These are phyloP conservation scores for Drosophila kepulauana DNA, from an alignment of 1,140 invertebrate genomes.

Conservation along the genomic window DNA sequence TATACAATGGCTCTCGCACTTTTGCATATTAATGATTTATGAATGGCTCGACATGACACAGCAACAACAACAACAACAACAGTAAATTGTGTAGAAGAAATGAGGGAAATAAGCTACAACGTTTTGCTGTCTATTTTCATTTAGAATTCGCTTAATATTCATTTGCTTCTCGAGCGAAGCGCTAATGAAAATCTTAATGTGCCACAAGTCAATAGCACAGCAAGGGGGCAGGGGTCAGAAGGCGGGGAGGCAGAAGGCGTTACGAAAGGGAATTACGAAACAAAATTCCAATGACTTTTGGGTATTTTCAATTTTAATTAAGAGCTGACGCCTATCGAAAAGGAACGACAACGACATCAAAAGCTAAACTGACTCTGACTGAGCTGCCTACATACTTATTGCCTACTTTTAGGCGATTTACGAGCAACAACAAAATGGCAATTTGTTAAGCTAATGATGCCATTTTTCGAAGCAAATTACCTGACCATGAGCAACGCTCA, in stretches of 20 bases:
- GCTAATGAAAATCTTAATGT: conserved; percentile 72
- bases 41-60: conserved; percentile 52
- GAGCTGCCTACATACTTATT: conserved; percentile 19
- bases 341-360: background rate
- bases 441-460: conserved; percentile 80
- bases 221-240: background rate
- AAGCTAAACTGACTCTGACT: background rate
- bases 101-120: conserved; percentile 20
- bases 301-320: conserved; percentile 78
- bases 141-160: conserved; percentile 73
- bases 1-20: conserved; percentile 25
- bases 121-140: conserved; percentile 72
- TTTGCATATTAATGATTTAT: conserved; percentile 80
- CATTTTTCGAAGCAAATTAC: conserved; percentile 78
- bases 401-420: conserved; percentile 68
- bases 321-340: conserved; percentile 34
- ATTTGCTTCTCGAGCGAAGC: conserved; percentile 50
- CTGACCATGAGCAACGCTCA: conserved; percentile 52
- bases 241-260: too few relatives aligned
- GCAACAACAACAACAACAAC: conserved; percentile 17
- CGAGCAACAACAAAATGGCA: conserved; percentile 65
- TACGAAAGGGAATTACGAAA: background rate
- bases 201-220: conserved; percentile 51
- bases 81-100: background rate
- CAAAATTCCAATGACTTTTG: conserved; percentile 38